Evolutionary conservation across 2,888 invertebrate genomes (phyloP).

Genomic region (Macrophya alboannulata): DNA sequence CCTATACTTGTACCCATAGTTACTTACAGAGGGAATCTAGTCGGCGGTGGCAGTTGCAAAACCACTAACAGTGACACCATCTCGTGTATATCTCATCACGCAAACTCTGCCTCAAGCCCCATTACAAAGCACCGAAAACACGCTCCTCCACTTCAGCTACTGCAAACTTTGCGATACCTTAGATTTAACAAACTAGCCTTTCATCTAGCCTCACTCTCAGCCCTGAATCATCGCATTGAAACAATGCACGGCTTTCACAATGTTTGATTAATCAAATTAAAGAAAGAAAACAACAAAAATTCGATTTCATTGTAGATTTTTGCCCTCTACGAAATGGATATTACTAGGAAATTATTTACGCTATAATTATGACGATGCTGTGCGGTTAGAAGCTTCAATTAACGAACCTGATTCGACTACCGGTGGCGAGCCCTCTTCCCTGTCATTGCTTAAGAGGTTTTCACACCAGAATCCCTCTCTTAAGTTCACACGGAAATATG

Average conservation of each 20-base stretch:
- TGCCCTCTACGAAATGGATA: too few relatives aligned
- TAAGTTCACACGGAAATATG: neutral
- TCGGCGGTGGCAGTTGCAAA: neutral
- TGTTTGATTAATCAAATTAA: neutral
- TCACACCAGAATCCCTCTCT: neutral
- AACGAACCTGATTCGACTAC: neutral
- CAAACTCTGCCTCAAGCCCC: constrained; percentile 7
- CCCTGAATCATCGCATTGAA: neutral
- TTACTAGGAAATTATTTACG: neutral
- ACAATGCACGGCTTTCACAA: neutral
- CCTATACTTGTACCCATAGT: neutral
- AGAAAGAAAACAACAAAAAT: neutral
- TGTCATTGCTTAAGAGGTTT: neutral
- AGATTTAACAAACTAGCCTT: neutral
- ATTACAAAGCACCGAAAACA: constrained; percentile 42
- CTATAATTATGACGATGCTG: neutral
- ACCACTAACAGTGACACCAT: constrained; percentile 27
- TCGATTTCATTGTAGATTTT: neutral
- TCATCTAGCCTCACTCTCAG: neutral
- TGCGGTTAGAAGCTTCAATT: neutral
- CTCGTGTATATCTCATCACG: constrained; percentile 22
- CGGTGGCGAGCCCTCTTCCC: neutral
- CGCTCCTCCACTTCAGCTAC: constrained; percentile 35
- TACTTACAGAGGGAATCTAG: constrained; percentile 11
- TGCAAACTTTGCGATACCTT: constrained; percentile 31